Conservation (phyloP, 2,113 vertebrate species). For the Pygoscelis adeliae region DNA sequence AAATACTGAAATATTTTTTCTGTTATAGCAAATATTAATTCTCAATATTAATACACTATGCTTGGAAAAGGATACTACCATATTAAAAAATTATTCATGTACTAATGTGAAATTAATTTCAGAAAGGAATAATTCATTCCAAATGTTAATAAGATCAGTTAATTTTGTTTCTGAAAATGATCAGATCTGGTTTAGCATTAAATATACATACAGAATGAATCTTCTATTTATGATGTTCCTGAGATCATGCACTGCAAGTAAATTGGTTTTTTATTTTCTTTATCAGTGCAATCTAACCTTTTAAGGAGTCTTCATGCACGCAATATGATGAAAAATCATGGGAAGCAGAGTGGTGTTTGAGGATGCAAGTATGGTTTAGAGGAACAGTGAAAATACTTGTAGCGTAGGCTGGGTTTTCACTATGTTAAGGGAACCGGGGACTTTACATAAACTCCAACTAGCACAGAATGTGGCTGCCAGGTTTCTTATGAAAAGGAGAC, state of each 20-base stretch:
- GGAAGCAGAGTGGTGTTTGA: neutral
- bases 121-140: neutral
- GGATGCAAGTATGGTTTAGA: slow-evolving; percentile 22
- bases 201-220: neutral
- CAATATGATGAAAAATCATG: neutral
- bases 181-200: neutral
- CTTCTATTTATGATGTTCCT: neutral
- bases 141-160: neutral
- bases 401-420: slow-evolving; percentile 20
- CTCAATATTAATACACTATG: neutral
- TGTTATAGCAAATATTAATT: neutral
- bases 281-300: neutral
- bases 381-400: slow-evolving; percentile 45
- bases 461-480: slow-evolving; percentile 59
- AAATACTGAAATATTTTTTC: neutral
- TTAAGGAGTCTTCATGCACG: neutral
- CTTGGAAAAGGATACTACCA: neutral
- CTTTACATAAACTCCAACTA: slow-evolving; percentile 65
- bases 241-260: neutral
- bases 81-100: neutral
- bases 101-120: neutral
- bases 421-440: slow-evolving; percentile 54
- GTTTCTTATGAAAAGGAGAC: slow-evolving; percentile 74
- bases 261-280: neutral
- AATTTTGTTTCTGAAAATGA: neutral